Evolutionary conservation across 2,888 invertebrate species (phyloP).

Genomic region (Exephanes ischioxanthus): DNA sequence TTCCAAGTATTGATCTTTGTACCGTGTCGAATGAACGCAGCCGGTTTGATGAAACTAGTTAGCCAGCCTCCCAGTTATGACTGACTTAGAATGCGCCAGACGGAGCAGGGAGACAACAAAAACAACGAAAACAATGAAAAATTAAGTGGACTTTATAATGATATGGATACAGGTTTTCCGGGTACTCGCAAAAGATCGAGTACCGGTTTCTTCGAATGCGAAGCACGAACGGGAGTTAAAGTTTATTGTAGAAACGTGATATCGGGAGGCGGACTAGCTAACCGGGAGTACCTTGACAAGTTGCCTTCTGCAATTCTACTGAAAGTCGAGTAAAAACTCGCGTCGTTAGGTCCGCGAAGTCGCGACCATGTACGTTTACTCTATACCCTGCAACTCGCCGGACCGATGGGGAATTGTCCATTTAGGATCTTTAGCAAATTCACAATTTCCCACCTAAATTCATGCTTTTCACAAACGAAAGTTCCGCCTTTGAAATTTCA

Average conservation of each 20-base stretch:
- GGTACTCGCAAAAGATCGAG: conserved; percentile 52
- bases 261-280: conserved; percentile 34
- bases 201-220: conserved; percentile 57
- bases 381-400: background rate
- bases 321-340: conserved; percentile 41
- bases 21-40: background rate
- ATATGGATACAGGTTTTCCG: conserved; percentile 50
- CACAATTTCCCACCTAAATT: conserved; percentile 39
- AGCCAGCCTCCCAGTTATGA: background rate
- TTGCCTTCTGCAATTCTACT: conserved; percentile 48
- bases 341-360: conserved; percentile 20
- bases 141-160: conserved; percentile 43
- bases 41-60: conserved; percentile 18
- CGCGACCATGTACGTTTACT: conserved; percentile 11
- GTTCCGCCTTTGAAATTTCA: background rate
- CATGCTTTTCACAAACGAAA: background rate
- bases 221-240: conserved; percentile 55
- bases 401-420: background rate
- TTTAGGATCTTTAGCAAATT: conserved; percentile 35
- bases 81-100: background rate
- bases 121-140: conserved; percentile 23
- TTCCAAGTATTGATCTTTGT: conserved; percentile 15
- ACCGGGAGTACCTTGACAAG: conserved; percentile 34
- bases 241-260: conserved; percentile 65
- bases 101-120: background rate